Evolutionary conservation across 2,888 invertebrate species (phyloP), one percentile per base, ranked within the genome.

Genomic region (Sinhomidia bicolor): DNA sequence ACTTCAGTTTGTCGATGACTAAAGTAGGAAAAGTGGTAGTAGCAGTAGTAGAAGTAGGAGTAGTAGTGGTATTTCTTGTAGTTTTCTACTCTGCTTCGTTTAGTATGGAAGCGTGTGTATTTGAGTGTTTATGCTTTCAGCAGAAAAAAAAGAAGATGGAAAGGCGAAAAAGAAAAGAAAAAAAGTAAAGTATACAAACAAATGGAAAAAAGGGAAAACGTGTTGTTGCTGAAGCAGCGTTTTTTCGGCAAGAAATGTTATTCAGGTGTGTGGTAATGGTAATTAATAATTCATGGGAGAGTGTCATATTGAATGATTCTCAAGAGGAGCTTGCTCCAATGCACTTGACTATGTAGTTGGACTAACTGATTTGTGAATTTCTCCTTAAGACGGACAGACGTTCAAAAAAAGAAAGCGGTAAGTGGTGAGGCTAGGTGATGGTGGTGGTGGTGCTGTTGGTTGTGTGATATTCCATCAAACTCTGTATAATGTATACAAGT

Each of bases 281-380:
- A 90, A 89, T 91, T 90, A 90, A 91, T 91, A 91, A 91, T 91
- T 91, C 91, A 90, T 89, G 89, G 80, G 76, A 84, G 84, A 80
- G 74, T 89, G 91, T 90, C 90, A 89, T 83, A 88, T 84, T 79
- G 84, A 88, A 80, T 80, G 83, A 84, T 84, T 88, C 79, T 71
- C 71, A 79, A 74, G 84, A 60, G 83, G 88, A 88, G 17, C 60
- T 60, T 47, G 44, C 88, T 84, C 47, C 78, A 80, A 54, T 84
- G 71, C 88, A 88, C 84, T 88, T 84, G 71, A 84, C 71, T 88
- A 71, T 36, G 47, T 62, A 60, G 60, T 74, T 51, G 54, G 26
- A 57, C 65, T 68, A 68, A 79, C 84, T 83, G 68, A 80, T 78
- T 84, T 84, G 84, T 62, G 65, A 84, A 44, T 78, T 84, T 62